Evolutionary conservation across 2,888 invertebrate genomes (phyloP).

Genomic region (Criorhina ranunculi): DNA sequence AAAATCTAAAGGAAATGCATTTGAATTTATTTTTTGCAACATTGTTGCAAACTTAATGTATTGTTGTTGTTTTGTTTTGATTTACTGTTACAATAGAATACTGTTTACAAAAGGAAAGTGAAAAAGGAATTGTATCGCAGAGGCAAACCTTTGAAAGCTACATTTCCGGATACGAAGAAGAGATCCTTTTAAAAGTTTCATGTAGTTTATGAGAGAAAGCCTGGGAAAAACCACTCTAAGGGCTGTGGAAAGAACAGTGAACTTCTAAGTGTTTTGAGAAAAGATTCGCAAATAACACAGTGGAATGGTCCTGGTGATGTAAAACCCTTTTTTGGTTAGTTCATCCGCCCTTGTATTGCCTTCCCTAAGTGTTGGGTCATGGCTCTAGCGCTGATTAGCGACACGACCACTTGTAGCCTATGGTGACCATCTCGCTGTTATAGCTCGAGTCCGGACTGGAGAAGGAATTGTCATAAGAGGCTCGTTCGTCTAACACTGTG

Average conservation of each 20-base stretch:
- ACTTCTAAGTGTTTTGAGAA: constrained; percentile 37
- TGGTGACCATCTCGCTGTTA: too few species aligned
- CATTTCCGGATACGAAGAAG: constrained; percentile 65
- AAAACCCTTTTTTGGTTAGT: too few species aligned
- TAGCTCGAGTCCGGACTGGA: too few species aligned
- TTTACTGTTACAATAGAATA: constrained; percentile 37
- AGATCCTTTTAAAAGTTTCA: constrained; percentile 38
- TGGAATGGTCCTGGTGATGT: too few species aligned
- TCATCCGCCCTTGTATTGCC: too few species aligned
- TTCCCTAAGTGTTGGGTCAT: too few species aligned
- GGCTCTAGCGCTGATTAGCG: too few species aligned
- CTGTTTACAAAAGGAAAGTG: constrained; percentile 35
- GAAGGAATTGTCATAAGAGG: too few species aligned
- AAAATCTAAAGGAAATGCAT: constrained; percentile 64
- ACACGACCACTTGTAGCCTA: too few species aligned
- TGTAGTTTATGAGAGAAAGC: background rate
- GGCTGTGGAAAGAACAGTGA: constrained; percentile 34
- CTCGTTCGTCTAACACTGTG: too few species aligned
- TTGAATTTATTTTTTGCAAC: constrained; percentile 52
- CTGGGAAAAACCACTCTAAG: constrained; percentile 8
- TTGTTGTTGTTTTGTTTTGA: constrained; percentile 44
- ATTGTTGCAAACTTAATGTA: constrained; percentile 63
- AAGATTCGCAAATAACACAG: background rate
- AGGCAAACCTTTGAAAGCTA: constrained; percentile 32
- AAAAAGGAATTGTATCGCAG: constrained; percentile 24